Evolutionary conservation across 2,797 vertebrate species (phyloP).

Genomic region (Margarornis squamiger): DNA sequence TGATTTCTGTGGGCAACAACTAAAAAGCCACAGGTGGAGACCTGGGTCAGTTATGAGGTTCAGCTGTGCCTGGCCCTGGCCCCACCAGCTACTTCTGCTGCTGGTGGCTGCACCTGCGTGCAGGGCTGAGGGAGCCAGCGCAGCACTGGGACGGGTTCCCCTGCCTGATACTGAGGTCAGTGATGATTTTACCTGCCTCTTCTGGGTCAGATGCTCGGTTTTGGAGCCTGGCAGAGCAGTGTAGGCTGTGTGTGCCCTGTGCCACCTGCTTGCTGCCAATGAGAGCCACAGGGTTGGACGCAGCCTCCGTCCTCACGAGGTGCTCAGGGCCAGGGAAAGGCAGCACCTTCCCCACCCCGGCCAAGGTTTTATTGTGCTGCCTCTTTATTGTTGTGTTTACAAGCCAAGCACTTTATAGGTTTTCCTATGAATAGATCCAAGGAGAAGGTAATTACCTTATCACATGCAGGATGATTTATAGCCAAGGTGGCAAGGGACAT

Average conservation of each 20-base stretch:
- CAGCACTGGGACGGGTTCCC: not conserved
- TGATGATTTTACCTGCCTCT: not conserved
- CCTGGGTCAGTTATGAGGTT: not conserved
- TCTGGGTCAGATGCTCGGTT: fast-evolving
- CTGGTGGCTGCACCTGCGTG: not conserved
- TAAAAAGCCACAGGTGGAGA: not conserved
- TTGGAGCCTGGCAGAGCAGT: not conserved
- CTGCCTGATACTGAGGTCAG: not conserved
- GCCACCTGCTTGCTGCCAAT: fast-evolving
- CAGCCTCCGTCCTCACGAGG: not conserved
- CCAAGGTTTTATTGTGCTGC: conserved; percentile 37
- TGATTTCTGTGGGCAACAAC: not conserved
- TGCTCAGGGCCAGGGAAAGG: not conserved
- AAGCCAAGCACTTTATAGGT: conserved; percentile 76
- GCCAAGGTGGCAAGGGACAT: conserved; percentile 73
- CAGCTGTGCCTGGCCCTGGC: not conserved
- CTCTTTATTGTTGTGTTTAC: conserved; percentile 41
- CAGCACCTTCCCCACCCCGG: not conserved
- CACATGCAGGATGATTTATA: conserved; percentile 80
- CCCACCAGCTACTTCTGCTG: fast-evolving
- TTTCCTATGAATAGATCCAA: conserved; percentile 81
- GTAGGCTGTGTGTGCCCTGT: fast-evolving
- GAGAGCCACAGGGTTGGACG: fast-evolving
- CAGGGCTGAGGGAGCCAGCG: not conserved
- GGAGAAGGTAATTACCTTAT: conserved; percentile 88